Percentiles rank a stretch among this genome's conserved stretches.
Evolutionary conservation across 2,797 vertebrate genomes (phyloP).

Genomic region (Sebastes nivosus): DNA sequence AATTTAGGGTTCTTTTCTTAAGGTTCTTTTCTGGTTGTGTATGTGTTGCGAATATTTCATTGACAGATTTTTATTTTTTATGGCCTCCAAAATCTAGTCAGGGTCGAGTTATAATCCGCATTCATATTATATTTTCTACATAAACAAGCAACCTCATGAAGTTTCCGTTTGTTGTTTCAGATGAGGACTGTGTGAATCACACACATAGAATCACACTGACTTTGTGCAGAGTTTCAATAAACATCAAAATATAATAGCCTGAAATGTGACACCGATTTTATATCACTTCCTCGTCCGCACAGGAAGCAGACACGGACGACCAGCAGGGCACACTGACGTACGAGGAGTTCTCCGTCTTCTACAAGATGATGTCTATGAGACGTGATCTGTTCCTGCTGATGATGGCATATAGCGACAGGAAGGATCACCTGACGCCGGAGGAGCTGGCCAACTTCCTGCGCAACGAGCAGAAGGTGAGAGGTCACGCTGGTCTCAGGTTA

Average conservation of each 20-base stretch:
- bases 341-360: slow-evolving; percentile 97
- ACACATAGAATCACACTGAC: too few species aligned
- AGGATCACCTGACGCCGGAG: slow-evolving; percentile 92
- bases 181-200: too few species aligned
- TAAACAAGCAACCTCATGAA: too few species aligned
- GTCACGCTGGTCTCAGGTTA: background rate
- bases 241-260: too few species aligned
- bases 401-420: slow-evolving; percentile 94
- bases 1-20: background rate
- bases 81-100: background rate
- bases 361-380: slow-evolving; percentile 98
- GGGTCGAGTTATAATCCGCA: too few species aligned
- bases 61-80: background rate
- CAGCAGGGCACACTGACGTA: slow-evolving; percentile 96
- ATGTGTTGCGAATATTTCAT: background rate
- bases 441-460: slow-evolving; percentile 92
- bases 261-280: background rate
- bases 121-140: background rate
- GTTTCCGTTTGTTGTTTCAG: too few species aligned
- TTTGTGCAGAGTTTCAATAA: too few species aligned
- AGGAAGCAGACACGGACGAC: slow-evolving; percentile 98
- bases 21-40: background rate
- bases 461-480: slow-evolving; percentile 90
- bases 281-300: background rate
- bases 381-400: slow-evolving; percentile 95